Percentiles rank a stretch among this genome's conserved stretches.
phyloP scores from a whole-genome alignment of 2,797 vertebrate genomes.

The Acanthiza pusilla region DNA sequence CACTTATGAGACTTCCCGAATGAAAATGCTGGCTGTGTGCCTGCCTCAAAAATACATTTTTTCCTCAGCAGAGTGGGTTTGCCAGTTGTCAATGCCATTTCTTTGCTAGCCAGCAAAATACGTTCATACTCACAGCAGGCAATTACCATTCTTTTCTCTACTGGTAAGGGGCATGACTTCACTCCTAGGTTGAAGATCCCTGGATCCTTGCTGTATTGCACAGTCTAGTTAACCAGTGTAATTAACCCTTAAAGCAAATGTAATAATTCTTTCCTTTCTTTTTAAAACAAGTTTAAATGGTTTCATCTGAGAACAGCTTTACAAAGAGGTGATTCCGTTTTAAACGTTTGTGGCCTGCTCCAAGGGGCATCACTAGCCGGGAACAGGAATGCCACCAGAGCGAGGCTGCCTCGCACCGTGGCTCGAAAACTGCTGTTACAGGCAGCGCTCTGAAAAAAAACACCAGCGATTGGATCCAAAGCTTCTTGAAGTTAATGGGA shows the following conservation, averaged over 20 bases:
- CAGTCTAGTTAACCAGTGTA: neutral
- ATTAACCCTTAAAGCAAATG: slow-evolving; percentile 53
- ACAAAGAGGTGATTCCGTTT: neutral
- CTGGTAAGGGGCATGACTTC: slow-evolving; percentile 61
- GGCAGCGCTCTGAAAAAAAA: neutral
- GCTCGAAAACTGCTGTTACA: neutral
- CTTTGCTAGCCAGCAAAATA: slow-evolving; percentile 60
- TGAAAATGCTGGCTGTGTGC: slow-evolving; percentile 49
- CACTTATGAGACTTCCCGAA: slow-evolving; percentile 64
- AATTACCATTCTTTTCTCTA: slow-evolving; percentile 62
- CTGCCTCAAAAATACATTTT: slow-evolving; percentile 54
- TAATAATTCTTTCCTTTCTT: slow-evolving; percentile 33
- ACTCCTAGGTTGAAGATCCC: slow-evolving; percentile 26
- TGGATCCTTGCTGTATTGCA: slow-evolving; percentile 28
- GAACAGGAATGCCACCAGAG: neutral
- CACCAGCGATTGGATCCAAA: neutral
- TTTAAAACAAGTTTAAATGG: slow-evolving; percentile 3
- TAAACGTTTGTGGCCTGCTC: neutral
- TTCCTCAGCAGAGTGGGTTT: slow-evolving; percentile 44
- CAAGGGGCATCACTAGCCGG: neutral
- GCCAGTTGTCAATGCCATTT: slow-evolving; percentile 49
- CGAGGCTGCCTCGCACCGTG: neutral
- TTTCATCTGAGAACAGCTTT: slow-evolving; percentile 15
- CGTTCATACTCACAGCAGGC: slow-evolving; percentile 7
- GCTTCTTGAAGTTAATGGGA: slow-evolving; percentile 55